Base-by-base conservation (phyloP, 1,140 invertebrate genomes). In the Coenobita brevimanus region DNA sequence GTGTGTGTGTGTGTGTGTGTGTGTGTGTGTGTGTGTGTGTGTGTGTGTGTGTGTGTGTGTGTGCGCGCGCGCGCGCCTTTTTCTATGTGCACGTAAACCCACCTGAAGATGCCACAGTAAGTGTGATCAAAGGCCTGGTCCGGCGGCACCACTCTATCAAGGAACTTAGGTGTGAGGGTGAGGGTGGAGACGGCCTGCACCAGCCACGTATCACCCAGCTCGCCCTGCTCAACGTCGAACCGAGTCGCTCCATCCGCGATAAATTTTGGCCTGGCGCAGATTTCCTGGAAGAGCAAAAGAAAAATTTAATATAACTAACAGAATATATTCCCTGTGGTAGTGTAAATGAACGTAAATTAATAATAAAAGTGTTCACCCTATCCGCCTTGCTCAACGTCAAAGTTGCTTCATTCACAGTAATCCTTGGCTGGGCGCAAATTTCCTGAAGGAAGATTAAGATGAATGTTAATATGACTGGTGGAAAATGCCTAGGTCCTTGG, bases 81-180 rank as follows among this genome's bases (percentile, higher is more conserved):
- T n/a, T n/a, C n/a, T n/a, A n/a, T n/a, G n/a, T n/a, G n/a, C n/a
- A n/a, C n/a, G n/a, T n/a, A n/a, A 71, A 75, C 87, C 92, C 91
- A 95, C 94, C 94, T 94, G 92, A 96, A 96, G 27, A 95, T 92
- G 8, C 96, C 96, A 90, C 94, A 95, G 92, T 96, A 96, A 3
- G 92, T 92, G 21, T 93, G 92, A 88, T 95, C 94, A 92, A 96
- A 96, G 46, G 93, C 94, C 91, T 96, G 95, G 91, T 95, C 95
- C 1, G 94, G 93, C 0, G 95, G 95, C 15, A 96, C 94, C 21
- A 96, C 94, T 64, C 95, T 91, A 62, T 96, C 94, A 21, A 96
- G 92, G 88, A 96, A 94, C 73, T 94, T 93, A 0, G 95, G 95
- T 2, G 95, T 95, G 36, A 95, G 93, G 0, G 95, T 94, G 30